Evolutionary conservation across 37 sponge, comb jelly and placozoan genomes (phyloP), one percentile per base, ranked within the genome.

Genomic region (Cliona cf. orientalis): DNA sequence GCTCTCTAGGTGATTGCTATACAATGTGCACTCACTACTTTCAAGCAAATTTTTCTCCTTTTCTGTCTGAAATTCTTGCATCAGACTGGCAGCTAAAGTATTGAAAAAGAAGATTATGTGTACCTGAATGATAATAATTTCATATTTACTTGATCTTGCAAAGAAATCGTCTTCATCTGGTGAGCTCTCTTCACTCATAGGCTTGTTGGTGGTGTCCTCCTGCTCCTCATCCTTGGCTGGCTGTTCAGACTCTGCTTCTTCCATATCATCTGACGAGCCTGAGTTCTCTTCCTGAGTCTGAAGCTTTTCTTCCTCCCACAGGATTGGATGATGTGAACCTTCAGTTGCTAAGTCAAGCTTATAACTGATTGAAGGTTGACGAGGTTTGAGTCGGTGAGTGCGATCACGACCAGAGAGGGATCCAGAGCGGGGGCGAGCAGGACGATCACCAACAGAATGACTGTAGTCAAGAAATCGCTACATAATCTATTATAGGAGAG

Each of bases 21-120:
- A 61, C 22, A 25, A 5, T 46, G 55, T n/a, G 42, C 3, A 72
- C 49, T 72, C 34, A 80, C 80, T 68, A 26, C 32, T 44, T 61
- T 46, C 40, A 28, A 68, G 53, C 19, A 26, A 3, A 39, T 5
- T n/a, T 38, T 26, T 81, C 2, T 58, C 29, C 11, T 75, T 43
- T 2, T 76, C 63, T 1, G 37, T 12, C 9, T 75, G 77, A 5
- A 85, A 19, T 69, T 85, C 86, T 39, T 85, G 78, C 77, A 77
- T 46, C 37, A 85, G 38, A 58, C 86, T 85, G 6, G 78, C 58
- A 85, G 45, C 86, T 85, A 31, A 6, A 41, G 25, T 14, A 40
- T 32, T 23, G 40, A 4, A 64, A 29, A 21, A 25, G 28, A 23
- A 34, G 25, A 9, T 28, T 28, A n/a, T 23, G 25, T 23, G 9